Base-by-base conservation (phyloP, 2,113 vertebrate species). In the Chaenocephalus aceratus region DNA sequence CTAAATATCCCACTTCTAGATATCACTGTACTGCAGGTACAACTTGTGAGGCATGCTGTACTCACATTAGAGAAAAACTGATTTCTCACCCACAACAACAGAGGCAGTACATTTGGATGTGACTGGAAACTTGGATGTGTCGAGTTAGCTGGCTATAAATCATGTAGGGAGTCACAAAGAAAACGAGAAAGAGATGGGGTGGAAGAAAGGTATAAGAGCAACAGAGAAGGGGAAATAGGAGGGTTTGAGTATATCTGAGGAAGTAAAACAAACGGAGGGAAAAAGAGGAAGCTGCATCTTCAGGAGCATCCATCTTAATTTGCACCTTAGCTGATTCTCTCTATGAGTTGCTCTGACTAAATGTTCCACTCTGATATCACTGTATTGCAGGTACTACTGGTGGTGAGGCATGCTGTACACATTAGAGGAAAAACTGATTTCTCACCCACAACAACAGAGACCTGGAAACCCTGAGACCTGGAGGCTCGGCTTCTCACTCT, bases 1-100 rank as follows among this genome's bases (percentile, higher is more conserved):
- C 62, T 76, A 88, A 48, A 92, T 82, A 1, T 66, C 90, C 15
- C 87, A 89, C 0, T 80, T 84, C 62, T 88, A 86, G 4, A 94
- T 54, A 65, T 53, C 46, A 67, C 21, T 16, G 63, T 60, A 59
- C 72, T 69, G 45, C 80, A 64, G 67, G 60, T 74, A 61, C 77
- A 79, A 83, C 26, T 61, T 34, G 12, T 48, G 69, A 48, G 49
- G 56, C 57, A 41, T 30, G 5, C 48, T 49, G 3, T 8, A 54
- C 52, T 65, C 23, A 54, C 26, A 46, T 61, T 49, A 26, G 51
- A 51, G 62, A 94, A 68, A 63, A 79, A 91, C 88, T 56, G 60
- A 87, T 3, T 91, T 66, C 94, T 91, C 8, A 67, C 85, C 13
- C 82, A 75, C 0, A n/a, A 72, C 69, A 54, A 62, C 71, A 86